Evolutionary conservation across 2,888 invertebrate genomes (phyloP), one percentile per base, ranked within the genome.

Genomic region (Opisthograptis luteolata): DNA sequence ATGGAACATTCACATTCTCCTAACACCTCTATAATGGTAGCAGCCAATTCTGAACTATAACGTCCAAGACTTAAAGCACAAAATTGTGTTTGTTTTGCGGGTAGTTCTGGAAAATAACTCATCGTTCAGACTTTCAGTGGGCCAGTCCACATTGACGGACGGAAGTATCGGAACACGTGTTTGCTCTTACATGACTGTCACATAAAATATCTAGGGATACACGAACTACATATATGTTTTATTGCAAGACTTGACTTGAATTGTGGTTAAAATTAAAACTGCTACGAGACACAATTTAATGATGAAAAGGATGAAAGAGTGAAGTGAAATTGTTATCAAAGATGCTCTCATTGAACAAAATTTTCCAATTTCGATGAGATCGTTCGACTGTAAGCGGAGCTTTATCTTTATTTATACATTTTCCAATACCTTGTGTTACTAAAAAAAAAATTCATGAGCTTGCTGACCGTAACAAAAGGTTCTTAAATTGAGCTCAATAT

Each of bases 161-260:
- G 63, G 60, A 61, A 60, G 55, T 60, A 53, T 62, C 52, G 35
- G 42, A 62, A 67, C 60, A 67, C 48, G 51, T 72, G 61, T 52
- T 50, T 35, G 44, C 42, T 53, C 42, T 45, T 53, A 44, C 35
- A 54, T 58, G n/a, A n/a, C n/a, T n/a, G 34, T 62, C 58, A 65
- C 60, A 59, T 50, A 46, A 52, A 49, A 60, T 59, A 57, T 56
- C 12, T 30, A 36, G 32, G 28, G 27, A 5, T 22, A 30, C 24
- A 35, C 35, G 19, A 47, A 32, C 47, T 24, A 25, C 24, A 49
- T 42, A n/a, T 6, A 44, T 35, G 24, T 34, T 34, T 39, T 7
- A n/a, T n/a, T n/a, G n/a, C n/a, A n/a, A n/a, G n/a, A n/a, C n/a
- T n/a, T n/a, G n/a, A n/a, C n/a, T n/a, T n/a, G n/a, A n/a, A n/a